Base-by-base conservation (phyloP, 2,888 invertebrate species). In the Onthophagus sagittarius region DNA sequence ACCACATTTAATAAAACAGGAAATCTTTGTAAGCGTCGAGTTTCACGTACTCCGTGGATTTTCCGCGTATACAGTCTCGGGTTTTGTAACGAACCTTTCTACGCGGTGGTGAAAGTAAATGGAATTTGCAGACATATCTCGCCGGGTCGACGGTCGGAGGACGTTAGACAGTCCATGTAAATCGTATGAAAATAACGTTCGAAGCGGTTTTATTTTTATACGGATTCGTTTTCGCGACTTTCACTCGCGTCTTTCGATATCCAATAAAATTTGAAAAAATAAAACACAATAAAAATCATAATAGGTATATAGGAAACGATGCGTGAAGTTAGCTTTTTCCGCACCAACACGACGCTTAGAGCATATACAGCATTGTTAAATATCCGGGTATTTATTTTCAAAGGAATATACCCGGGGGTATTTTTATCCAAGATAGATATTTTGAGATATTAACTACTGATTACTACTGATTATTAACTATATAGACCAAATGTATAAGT, bases 41-140 rank as follows among this genome's bases (percentile, higher is more conserved):
- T 23, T 67, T n/a, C 9, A n/a, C 67, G 67, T 23, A 67, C 39
- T 67, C 31, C 2, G 67, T 67, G 23, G 67, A 67, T 67, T 67
- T 67, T 67, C 67, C 13, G 67, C 32, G 67, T 31, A 23, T 23
- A 67, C 23, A 23, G 67, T 31, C 23, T 31, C 67, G 31, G 23
- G 67, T 67, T 67, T 15, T 67, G 67, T 67, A 67, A 67, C 67
- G 67, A 67, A 31, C 67, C 67, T 32, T 67, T 67, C 67, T 67
- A 67, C 31, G 32, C 67, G 15, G 31, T 23, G 23, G 64, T 67
- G 67, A 67, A 67, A 67, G 67, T 67, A 67, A 67, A 31, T 67
- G 67, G 32, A 67, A 67, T 32, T 23, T n/a, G 31, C 67, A 67
- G 67, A 67, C 39, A 53, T 53, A 53, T 31, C 32, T 23, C 67